Conservation (phyloP, 2,888 invertebrate genomes). For the Pollenia griseotomentosa region DNA sequence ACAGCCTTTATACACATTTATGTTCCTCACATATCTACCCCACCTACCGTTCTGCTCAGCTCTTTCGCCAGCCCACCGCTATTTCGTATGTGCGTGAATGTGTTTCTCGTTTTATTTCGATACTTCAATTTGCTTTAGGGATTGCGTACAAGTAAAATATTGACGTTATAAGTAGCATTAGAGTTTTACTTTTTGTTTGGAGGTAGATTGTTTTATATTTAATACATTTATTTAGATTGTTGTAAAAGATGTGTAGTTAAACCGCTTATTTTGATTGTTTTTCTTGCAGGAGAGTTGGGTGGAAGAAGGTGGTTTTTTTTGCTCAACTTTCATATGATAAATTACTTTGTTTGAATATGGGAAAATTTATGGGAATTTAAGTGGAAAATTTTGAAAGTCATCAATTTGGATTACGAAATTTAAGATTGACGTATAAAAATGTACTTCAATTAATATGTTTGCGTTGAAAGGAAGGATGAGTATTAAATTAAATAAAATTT, state of each 20-base stretch:
- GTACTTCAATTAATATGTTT: no score
- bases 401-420: slow-evolving; percentile 60
- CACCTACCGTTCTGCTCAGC: background rate
- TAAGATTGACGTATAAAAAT: background rate
- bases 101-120: slow-evolving; percentile 35
- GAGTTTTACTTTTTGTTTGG: slow-evolving; percentile 29
- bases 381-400: slow-evolving; percentile 67
- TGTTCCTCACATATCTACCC: background rate
- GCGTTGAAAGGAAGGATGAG: no score
- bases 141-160: slow-evolving; percentile 62
- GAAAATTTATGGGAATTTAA: slow-evolving; percentile 57
- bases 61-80: background rate
- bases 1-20: slow-evolving; percentile 13
- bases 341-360: slow-evolving; percentile 44
- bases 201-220: slow-evolving; percentile 63
- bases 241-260: slow-evolving; percentile 65
- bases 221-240: slow-evolving; percentile 44
- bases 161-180: slow-evolving; percentile 61
- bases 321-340: slow-evolving; percentile 63
- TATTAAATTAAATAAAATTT: no score
- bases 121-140: slow-evolving; percentile 72
- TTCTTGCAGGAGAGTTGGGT: slow-evolving; percentile 15
- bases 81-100: background rate
- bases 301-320: slow-evolving; percentile 41
- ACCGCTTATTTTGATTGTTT: slow-evolving; percentile 73